Base-by-base conservation (phyloP, 2,888 invertebrate genomes). In the Cerceris rybyensis region DNA sequence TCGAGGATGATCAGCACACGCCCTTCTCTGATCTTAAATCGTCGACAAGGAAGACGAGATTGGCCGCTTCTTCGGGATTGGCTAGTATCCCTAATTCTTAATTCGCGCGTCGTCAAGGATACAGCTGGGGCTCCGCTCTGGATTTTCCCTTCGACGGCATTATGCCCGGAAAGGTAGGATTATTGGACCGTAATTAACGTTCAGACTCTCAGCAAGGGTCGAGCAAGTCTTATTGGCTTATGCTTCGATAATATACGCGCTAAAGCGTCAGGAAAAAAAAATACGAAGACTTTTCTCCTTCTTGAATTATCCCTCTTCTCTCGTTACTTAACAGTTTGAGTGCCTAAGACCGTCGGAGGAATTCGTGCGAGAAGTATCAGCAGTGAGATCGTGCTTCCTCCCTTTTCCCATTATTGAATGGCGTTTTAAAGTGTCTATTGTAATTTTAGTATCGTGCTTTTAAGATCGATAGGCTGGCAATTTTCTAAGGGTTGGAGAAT, bases 161-260 rank as follows among this genome's bases (percentile, higher is more conserved):
- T 70, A 50, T 69, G 54, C 57, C 41, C 61, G 65, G 69, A 46
- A 80, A 71, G 69, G 66, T 68, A 43, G 75, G 75, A 83, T 83
- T 80, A 83, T 85, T 60, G 72, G 69, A 13, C 74, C 70, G 80
- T 83, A 85, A 83, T 83, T 83, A 83, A 85, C 85, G 80, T 60
- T 85, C 71, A 58, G 72, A 52, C 63, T 52, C 55, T 61, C 9
- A 17, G 13, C 60, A 50, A 39, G 71, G 59, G 55, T 65, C 61
- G 64, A 57, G 57, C 50, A 4, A 66, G 69, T 65, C 82, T 83
- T 83, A 83, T 83, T 85, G 71, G 83, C 85, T 85, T 79, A 82
- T 60, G 61, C 50, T 66, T 69, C 63, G 70, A 82, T 79, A 82
- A 83, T 79, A 74, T 70, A 74, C 79, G 75, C 67, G 78, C 69